Evolutionary conservation across 64 coral and sea anemone species (phyloP), one percentile per base, ranked within the genome.

Genomic region (Pocillopora damicornis): DNA sequence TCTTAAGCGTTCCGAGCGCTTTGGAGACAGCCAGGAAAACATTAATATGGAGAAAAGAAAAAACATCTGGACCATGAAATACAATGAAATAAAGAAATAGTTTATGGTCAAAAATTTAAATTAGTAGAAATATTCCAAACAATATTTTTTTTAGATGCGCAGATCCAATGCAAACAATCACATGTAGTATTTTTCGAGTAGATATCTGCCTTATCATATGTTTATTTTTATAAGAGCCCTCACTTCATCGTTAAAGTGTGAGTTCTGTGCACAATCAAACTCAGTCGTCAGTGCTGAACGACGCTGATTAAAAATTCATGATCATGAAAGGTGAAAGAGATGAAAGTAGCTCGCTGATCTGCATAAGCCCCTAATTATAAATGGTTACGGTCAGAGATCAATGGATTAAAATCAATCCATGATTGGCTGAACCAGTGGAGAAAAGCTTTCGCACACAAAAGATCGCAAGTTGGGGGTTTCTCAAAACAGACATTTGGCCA

Each of bases 221-320:
- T 4, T 51, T 51, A 7, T 51, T 7, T 51, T 51, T 51, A 4
- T 51, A 51, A 51, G 42, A 1, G 7, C 7, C 42, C 42, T 51
- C 42, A 7, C 67, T 71, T 71, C 8, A 20, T 71, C 18, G n/a
- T 71, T 9, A n/a, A 23, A 30, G 22, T 1, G 25, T 30, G 18
- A 51, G 18, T 71, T 23, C 25, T 71, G 5, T 23, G n/a, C 5
- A 71, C 67, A 71, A 20, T 71, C 67, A 71, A 71, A 71, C 67
- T 71, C 67, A n/a, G 17, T 68, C 65, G 23, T 30, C 30, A 30
- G 30, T 30, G 30, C 30, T 30, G 65, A 68, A 68, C 18, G 75
- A 77, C 63, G 35, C 35, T 5, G n/a, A 68, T 83, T 68, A 83
- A 83, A 68, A 68, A 42, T 83, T 67, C 6, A 83, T 56, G 7